A percentile compares a stretch with the other conserved stretches of the same genome.
phyloP scores from a whole-genome alignment of 1,140 invertebrate species.

The Pemphigus obesinymphae region DNA sequence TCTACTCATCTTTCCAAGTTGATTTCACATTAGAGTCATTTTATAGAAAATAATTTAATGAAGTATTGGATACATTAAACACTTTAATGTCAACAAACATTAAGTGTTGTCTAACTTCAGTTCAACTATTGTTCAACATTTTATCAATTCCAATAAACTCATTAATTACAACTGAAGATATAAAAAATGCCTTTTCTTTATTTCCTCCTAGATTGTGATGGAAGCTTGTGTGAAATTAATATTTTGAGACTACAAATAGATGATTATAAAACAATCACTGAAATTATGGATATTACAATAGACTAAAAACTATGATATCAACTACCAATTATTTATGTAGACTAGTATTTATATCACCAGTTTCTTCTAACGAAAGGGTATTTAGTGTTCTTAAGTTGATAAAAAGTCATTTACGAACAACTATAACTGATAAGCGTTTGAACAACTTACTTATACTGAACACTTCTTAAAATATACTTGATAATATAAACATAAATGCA shows the following conservation, averaged over 20 bases:
- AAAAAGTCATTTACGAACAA: neutral
- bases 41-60: neutral
- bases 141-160: no score
- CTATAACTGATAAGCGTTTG: neutral
- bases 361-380: neutral
- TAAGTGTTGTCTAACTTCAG: neutral
- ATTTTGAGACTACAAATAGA: neutral
- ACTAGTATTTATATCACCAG: neutral
- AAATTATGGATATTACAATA: neutral
- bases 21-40: neutral
- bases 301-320: neutral
- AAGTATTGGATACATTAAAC: neutral
- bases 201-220: neutral
- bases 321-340: neutral
- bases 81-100: neutral
- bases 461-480: neutral
- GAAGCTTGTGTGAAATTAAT: neutral
- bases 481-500: neutral
- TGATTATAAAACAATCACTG: neutral
- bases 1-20: neutral
- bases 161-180: no score
- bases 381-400: slow-evolving; percentile 1
- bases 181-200: neutral
- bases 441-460: neutral
- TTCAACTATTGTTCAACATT: neutral